These are phyloP conservation scores for Amphibalanus amphitrite DNA, from an alignment of 1,140 invertebrate genomes.

Conservation along the genomic window DNA sequence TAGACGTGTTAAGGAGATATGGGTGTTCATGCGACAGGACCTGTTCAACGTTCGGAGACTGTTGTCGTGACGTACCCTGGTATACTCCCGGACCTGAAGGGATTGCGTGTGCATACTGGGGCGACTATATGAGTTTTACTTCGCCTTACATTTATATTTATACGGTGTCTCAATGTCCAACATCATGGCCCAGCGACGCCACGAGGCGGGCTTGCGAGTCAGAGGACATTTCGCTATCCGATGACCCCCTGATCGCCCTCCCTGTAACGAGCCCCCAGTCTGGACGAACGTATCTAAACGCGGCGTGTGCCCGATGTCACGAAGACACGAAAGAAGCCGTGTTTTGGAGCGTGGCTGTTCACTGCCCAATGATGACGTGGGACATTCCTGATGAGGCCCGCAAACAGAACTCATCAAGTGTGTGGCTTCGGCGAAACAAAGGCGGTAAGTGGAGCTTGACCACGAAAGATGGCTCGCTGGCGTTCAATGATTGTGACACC, in stretches of 20 bases:
- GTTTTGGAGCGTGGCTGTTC: slow-evolving; percentile 30
- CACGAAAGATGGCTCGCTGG: slow-evolving; percentile 21
- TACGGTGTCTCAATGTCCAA: background rate
- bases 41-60: background rate
- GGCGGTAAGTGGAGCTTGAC: slow-evolving; percentile 17
- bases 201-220: background rate
- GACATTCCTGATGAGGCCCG: no score
- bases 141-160: background rate
- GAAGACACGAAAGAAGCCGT: slow-evolving; percentile 21
- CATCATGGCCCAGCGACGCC: background rate
- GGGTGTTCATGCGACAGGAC: no score
- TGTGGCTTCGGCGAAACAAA: slow-evolving; percentile 11
- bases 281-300: slow-evolving; percentile 35
- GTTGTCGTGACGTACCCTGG: background rate
- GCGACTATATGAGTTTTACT: no score
- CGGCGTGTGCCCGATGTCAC: slow-evolving; percentile 38
- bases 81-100: no score
- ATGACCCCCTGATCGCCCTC: slow-evolving; percentile 27
- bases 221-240: no score
- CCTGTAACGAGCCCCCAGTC: slow-evolving; percentile 29
- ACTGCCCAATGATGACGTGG: slow-evolving; percentile 19
- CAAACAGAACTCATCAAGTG: no score
- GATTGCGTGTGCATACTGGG: background rate
- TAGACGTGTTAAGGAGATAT: no score
- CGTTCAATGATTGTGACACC: slow-evolving; percentile 8